Base-by-base conservation (phyloP, 92 coral and sea anemone species). In the Zoanthus gigantus region DNA sequence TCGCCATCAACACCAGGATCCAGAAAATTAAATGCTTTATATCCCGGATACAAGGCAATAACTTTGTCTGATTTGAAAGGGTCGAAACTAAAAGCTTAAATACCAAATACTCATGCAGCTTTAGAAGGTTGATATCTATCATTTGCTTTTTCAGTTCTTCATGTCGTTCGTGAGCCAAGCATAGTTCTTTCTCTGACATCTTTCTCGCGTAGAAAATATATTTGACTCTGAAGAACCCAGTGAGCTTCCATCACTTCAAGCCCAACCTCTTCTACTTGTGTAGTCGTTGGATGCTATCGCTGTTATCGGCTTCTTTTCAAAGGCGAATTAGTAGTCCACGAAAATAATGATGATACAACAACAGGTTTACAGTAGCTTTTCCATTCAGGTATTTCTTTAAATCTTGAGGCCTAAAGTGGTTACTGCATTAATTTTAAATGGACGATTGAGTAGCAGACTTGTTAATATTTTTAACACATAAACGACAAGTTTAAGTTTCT, bases 1-100 rank as follows among this genome's bases (percentile, higher is more conserved):
- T 58, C 66, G n/a, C 66, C 17, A 58, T 58, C 66, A 58, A 58
- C 66, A 58, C 66, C 66, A 58, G 66, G 66, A 58, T 58, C 66
- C 17, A 58, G 18, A 58, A 58, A 58, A 58, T 58, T n/a, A 58
- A 58, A 58, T 58, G 11, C 5, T 58, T 18, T 0, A 58, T 6
- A 58, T 58, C 66, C 66, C 11, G 66, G 0, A 58, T 58, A 58
- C 66, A 58, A 58, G 11, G 66, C 66, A 58, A 58, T 58, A n/a
- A 0, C 66, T 0, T 58, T 58, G 66, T 58, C 66, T 6, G 66
- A 58, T 58, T 58, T 8, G 11, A 58, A 58, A 58, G 18, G 28
- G 66, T 58, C 16, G 7, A 58, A 58, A 23, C 23, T 23, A 23
- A 23, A 23, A 23, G 23, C 28, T 58, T 58, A 58, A 58, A 58